Conservation (phyloP, 2,888 invertebrate species). For the Podabrus alpinus region DNA sequence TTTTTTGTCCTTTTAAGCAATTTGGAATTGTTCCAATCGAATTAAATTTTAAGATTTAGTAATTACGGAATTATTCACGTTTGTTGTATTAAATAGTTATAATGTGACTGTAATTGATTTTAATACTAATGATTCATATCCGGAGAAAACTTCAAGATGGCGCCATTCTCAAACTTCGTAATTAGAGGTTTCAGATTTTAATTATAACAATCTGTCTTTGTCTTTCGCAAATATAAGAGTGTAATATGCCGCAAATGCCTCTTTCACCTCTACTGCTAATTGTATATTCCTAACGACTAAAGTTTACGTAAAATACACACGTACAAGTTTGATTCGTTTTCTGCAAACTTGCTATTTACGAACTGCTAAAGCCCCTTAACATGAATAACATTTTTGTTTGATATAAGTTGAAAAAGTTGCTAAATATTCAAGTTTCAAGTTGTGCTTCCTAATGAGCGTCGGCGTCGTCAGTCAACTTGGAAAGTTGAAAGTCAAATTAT, state of each 20-base stretch:
- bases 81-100: neutral
- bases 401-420: neutral
- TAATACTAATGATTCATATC: constrained; percentile 27
- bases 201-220: constrained; percentile 46
- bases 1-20: neutral
- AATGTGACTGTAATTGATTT: constrained; percentile 25
- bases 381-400: neutral
- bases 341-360: neutral
- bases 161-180: constrained; percentile 48
- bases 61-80: neutral
- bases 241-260: constrained; percentile 35
- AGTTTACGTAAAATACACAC: constrained; percentile 30
- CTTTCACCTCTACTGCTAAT: constrained; percentile 39
- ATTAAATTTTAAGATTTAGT: neutral
- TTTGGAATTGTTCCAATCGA: neutral
- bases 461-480: neutral
- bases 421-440: neutral
- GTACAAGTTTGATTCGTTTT: constrained; percentile 32
- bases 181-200: constrained; percentile 52
- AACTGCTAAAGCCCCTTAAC: neutral
- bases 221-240: constrained; percentile 41
- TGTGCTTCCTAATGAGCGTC: neutral
- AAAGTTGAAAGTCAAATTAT: neutral
- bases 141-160: constrained; percentile 48
- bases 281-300: constrained; percentile 35